Base-by-base conservation (phyloP, 1,140 invertebrate genomes). In the Eriocheir sinensis region DNA sequence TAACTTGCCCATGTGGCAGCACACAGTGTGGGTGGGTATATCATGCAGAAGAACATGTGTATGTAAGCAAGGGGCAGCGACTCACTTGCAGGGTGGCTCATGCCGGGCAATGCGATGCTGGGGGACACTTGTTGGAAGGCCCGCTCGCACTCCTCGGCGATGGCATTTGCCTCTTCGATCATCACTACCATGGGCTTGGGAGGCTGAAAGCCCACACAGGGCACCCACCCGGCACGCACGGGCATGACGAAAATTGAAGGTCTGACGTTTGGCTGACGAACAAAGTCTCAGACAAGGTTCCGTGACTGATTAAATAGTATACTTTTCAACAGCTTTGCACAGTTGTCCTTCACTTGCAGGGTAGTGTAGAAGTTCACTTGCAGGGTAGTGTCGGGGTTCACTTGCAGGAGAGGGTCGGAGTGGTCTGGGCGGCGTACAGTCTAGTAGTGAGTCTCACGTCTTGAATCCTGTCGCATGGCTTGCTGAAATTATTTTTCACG, bases 251-350 rank as follows among this genome's bases (percentile, higher is more conserved):
- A 32, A 41, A 81, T 15, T 80, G 80, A 86, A 32, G 48, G 34
- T 2, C 21, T 32, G 44, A 48, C 53, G 17, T 53, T n/a, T 3
- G 53, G 88, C 91, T 34, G 60, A 72, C n/a, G 60, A n/a, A 72
- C 60, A 21, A 72, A 72, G 60, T 72, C n/a, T 48, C 44, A 21
- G 21, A 21, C 21, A 21, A 72, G 60, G 27, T 72, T 72, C 60
- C 6, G 60, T 1, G 60, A 79, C 17, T 30, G 91, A 98, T 97
- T 96, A 98, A 98, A 97, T 99, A 98, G 96, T 99, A 98, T 85
- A 99, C 98, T 99, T 99, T 99, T 97, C 89, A 6, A 90, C n/a
- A 2, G 40, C 0, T 34, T 30, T 30, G 17, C 40, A 44, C 32
- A 32, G 3, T 48, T 3, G 48, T 60, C 17, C 40, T 60, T 72